Evolutionary conservation across 2,888 invertebrate genomes (phyloP), one percentile per base, ranked within the genome.

Genomic region (Tetragonisca angustula): DNA sequence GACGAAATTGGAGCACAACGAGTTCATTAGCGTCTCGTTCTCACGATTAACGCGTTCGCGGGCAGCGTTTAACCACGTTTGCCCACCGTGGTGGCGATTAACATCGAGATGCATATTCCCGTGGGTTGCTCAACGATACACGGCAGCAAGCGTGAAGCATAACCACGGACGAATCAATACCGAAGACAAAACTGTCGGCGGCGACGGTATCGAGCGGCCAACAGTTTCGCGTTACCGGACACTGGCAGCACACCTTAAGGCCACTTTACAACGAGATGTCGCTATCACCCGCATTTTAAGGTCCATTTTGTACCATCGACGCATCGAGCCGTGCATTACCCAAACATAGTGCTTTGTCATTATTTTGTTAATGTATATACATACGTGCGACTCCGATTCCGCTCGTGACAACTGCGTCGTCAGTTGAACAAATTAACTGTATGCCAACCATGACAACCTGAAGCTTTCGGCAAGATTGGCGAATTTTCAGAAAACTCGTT

Each of bases 211-310:
- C 77, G 81, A 79, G 70, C 80, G 75, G 52, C 43, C 43, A 62
- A 56, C 67, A 50, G 61, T 67, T 21, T 43, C 78, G 24, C 72
- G 79, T 80, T 64, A 82, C 74, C 59, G 59, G 70, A 73, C 83
- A 62, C 71, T 85, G 79, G 77, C 83, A 72, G 64, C 76, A 68
- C 76, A 81, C 77, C 84, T 76, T 84, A 81, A 81, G 78, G 65
- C 72, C 62, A 78, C 68, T 78, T 81, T 71, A 72, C 77, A 78
- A 64, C 71, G 74, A 43, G 59, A 59, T 71, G 52, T 59, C 52
- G 64, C 73, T 73, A 83, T 79, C 79, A 72, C 80, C 80, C 80
- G 83, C 83, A 77, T 85, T n/a, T n/a, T 85, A 80, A 80, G 68
- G 36, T 73, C 9, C 43, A 36, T 36, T 36, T 36, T 36, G 5